Base-by-base conservation (phyloP, 2,888 invertebrate species). In the Operophtera brumata region DNA sequence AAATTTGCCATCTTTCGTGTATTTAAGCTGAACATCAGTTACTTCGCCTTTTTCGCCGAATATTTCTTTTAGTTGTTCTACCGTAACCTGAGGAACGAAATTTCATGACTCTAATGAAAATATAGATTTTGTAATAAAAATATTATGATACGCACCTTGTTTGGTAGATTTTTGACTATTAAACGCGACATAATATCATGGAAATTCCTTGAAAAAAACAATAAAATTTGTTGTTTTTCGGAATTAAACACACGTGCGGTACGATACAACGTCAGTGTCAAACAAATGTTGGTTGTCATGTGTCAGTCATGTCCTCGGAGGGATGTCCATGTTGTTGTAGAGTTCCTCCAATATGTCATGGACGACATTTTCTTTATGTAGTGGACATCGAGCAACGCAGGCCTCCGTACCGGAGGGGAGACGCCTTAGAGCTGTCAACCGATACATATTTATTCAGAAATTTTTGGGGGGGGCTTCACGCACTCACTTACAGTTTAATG, bases 1-100 rank as follows among this genome's bases (percentile, higher is more conserved):
- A 79, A 99, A 99, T 75, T 94, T 94, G 7, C 99, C 98, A 89
- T 96, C 94, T 67, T 94, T 93, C 0, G 97, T 97, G 73, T 95
- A 98, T 80, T 99, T 99, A 6, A 99, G 84, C 71, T 97, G 96
- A 6, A 98, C 93, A 87, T 99, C 99, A 6, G 99, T 99, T 7
- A 99, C 93, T 60, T 93, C 92, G 14, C 98, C 98, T 73, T 95
- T 94, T 69, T 93, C 82, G 44, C 93, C 91, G 80, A 99, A 98
- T 48, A 95, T 78, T 65, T 94, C 92, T 67, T 93, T 93, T 10
- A 99, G 80, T 75, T 94, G 94, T 0, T 94, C 93, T 61, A 94
- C 94, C 10, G 94, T 95, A 62, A 96, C 93, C 97, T 97, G 73
- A 34, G 14, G 28, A 51, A 30, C 11, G 9, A 30, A 66, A 68